Percentiles rank a stretch among this genome's conserved stretches.
phyloP scores from a whole-genome alignment of 2,888 invertebrate species.

The Drosophila macrospina region DNA sequence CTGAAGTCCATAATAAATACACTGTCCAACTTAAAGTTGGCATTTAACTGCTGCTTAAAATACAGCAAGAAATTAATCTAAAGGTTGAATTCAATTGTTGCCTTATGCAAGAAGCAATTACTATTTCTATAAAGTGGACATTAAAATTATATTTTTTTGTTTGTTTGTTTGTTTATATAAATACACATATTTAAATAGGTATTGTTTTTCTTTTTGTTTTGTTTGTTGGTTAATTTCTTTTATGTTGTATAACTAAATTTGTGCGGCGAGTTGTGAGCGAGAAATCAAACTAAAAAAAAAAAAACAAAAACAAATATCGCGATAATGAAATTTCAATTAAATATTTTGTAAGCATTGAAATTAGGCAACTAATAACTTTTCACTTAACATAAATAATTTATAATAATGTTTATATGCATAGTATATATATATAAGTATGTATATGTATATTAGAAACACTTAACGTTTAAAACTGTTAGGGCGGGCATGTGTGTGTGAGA shows the following conservation, averaged over 20 bases:
- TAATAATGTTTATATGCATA: constrained; percentile 35
- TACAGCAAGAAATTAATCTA: constrained; percentile 36
- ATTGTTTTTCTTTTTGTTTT: constrained; percentile 26
- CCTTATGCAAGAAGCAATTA: constrained; percentile 33
- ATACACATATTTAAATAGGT: constrained; percentile 61
- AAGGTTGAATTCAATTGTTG: constrained; percentile 48
- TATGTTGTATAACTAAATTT: constrained; percentile 17
- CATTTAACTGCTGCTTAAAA: constrained; percentile 1
- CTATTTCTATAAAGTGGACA: constrained; percentile 31
- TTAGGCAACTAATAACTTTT: constrained; percentile 67
- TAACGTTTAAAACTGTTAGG: constrained; percentile 70
- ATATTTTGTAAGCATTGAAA: constrained; percentile 51
- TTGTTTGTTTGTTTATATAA: constrained; percentile 32
- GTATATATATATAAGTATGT: constrained; percentile 24
- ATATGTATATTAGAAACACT: constrained; percentile 64
- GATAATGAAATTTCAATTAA: constrained; percentile 51
- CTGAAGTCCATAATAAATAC: constrained; percentile 45
- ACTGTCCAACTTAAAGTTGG: constrained; percentile 51
- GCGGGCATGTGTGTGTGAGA: constrained; percentile 56
- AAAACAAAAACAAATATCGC: constrained; percentile 27
- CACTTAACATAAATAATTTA: constrained; percentile 72
- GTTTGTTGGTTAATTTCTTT: too few species aligned
- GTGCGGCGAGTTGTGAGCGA: constrained; percentile 23
- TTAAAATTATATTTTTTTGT: constrained; percentile 34
- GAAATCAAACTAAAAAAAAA: constrained; percentile 42